Conservation (phyloP, 1,140 invertebrate species). For the Octopus bimaculoides region DNA sequence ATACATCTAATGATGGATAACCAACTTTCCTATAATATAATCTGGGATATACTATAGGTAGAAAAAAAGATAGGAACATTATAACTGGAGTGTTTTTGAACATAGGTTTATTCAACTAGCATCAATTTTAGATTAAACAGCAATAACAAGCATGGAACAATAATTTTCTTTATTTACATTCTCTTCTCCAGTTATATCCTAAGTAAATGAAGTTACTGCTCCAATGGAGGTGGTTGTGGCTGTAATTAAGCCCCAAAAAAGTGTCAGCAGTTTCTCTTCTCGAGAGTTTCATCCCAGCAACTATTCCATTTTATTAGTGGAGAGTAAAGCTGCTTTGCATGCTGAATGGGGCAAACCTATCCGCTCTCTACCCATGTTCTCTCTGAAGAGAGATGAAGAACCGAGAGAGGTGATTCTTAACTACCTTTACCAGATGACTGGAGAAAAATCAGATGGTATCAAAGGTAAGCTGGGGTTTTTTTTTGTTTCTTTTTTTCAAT, state of each 20-base stretch:
- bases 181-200: too few relatives aligned
- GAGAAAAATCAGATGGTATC: constrained; percentile 32
- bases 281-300: not conserved
- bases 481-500: not conserved
- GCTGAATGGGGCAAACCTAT: constrained; percentile 13
- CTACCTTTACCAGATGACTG: constrained; percentile 36
- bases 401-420: constrained; percentile 37
- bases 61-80: too few relatives aligned
- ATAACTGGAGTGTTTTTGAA: too few relatives aligned
- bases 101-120: too few relatives aligned
- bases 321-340: not conserved
- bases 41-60: too few relatives aligned
- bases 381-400: constrained; percentile 33
- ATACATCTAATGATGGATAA: too few relatives aligned
- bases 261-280: not conserved
- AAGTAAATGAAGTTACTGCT: not conserved
- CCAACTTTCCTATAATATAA: too few relatives aligned
- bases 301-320: not conserved
- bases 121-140: too few relatives aligned
- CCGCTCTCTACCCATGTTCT: constrained; percentile 41
- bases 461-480: constrained; percentile 32
- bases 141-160: too few relatives aligned
- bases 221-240: not conserved
- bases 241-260: not conserved
- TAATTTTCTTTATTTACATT: too few relatives aligned